Percentiles rank a stretch among this genome's conserved stretches.
Evolutionary conservation across 2,113 vertebrate genomes (phyloP).

Genomic region (Ctenodactylus gundi): DNA sequence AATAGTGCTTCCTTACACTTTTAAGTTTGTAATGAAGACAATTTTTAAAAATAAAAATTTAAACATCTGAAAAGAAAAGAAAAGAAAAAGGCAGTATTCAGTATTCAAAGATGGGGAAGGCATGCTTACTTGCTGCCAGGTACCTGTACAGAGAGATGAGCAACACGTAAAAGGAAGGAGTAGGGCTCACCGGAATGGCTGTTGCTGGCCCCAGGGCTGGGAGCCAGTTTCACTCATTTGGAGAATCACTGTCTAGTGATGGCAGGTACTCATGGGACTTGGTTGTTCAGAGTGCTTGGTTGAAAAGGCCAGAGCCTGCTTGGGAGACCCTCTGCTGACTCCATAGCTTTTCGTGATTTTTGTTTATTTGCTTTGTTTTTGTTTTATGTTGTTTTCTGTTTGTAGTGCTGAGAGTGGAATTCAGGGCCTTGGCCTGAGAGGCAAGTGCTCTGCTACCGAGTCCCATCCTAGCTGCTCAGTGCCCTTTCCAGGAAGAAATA

Average conservation of each 20-base stretch:
- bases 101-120: neutral
- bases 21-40: too few relatives aligned
- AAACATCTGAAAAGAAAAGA: too few relatives aligned
- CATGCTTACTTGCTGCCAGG: neutral
- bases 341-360: neutral
- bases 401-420: neutral
- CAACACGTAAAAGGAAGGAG: too few relatives aligned
- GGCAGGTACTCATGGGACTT: neutral
- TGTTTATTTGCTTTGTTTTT: too few relatives aligned
- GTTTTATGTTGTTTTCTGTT: too few relatives aligned
- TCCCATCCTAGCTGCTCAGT: neutral
- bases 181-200: neutral
- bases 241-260: neutral
- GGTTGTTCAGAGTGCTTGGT: neutral
- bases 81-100: neutral
- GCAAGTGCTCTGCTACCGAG: neutral
- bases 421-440: neutral
- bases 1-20: too few relatives aligned
- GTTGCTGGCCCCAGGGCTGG: neutral
- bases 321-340: neutral
- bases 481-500: neutral
- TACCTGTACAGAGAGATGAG: neutral
- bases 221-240: rapidly evolving
- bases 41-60: too few relatives aligned
- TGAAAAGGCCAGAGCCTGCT: neutral